Evolutionary conservation across 2,113 vertebrate genomes (phyloP).

Genomic region (Eidolon helvum): DNA sequence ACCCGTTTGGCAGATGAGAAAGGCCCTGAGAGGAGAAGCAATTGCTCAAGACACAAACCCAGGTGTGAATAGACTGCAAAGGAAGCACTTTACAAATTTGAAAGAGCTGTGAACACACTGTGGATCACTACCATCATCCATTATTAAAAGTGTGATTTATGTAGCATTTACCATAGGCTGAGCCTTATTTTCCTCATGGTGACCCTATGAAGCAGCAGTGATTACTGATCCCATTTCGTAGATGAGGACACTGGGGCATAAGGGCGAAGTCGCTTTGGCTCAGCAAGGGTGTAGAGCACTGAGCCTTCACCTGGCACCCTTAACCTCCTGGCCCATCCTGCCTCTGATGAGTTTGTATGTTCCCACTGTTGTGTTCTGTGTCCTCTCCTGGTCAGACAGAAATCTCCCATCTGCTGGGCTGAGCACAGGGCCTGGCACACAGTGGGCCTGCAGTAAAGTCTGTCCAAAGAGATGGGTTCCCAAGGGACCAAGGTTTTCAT

Average conservation of each 20-base stretch:
- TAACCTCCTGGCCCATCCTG: fast-evolving
- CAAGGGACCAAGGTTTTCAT: background rate
- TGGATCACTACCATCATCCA: fast-evolving
- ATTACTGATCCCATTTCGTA: background rate
- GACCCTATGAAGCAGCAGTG: background rate
- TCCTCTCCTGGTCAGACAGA: background rate
- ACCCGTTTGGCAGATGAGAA: background rate
- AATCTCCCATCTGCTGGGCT: background rate
- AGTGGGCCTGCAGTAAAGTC: background rate
- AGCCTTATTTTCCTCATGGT: background rate
- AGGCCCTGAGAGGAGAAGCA: background rate
- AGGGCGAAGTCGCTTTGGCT: background rate
- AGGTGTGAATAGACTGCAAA: background rate
- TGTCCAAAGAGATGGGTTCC: background rate
- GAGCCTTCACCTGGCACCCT: background rate
- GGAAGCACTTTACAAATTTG: background rate
- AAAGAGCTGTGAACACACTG: too few species aligned
- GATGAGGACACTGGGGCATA: background rate
- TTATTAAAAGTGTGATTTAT: background rate
- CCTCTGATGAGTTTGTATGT: background rate
- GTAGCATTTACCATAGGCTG: background rate
- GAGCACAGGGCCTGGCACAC: background rate
- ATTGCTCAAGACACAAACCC: background rate
- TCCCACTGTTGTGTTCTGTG: background rate
- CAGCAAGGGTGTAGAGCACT: too few species aligned